Base-by-base conservation (phyloP, 2,888 invertebrate species). In the Alcis repandata region DNA sequence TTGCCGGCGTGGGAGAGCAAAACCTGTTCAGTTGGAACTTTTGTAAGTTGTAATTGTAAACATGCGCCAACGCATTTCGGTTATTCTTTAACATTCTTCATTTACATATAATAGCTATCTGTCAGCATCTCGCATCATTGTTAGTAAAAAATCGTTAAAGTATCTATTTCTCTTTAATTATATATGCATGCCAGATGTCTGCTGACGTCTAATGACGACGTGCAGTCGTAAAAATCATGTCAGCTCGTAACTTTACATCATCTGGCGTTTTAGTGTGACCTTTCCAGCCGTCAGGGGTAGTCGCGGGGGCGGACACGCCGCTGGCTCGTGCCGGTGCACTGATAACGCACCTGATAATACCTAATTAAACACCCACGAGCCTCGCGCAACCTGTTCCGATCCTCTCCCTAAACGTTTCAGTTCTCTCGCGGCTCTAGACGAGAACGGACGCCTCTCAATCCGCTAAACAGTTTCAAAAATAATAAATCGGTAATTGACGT, bases 311-410 rank as follows among this genome's bases (percentile, higher is more conserved):
- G 57, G 48, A 10, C 73, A 72, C 67, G 72, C 49, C 62, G 33
- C 19, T 22, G 67, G 64, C 68, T 51, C 75, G 70, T 75, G 73
- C 63, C 66, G n/a, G 60, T 63, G 53, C 65, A 60, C 57, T 63
- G 73, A 75, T 72, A 75, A 61, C 58, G n/a, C 63, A 67, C 40
- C 67, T 73, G 75, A 75, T 75, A 75, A 70, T 59, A 59, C 33
- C 67, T 70, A 70, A 71, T 71, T 69, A 71, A 65, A 70, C 69
- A 53, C 71, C 72, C 66, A 72, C 71, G 61, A 41, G 46, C 57
- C 48, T 64, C 48, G 43, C 62, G 45, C 67, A 51, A 68, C 67
- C 69, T 67, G 58, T 57, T 41, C 19, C 27, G 68, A 62, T 51
- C 63, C 54, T 60, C 61, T 43, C 45, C 36, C 17, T 15, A 33